These are phyloP conservation scores for Dascillus cervinus DNA, from an alignment of 2,888 invertebrate species.

Conservation along the genomic window DNA sequence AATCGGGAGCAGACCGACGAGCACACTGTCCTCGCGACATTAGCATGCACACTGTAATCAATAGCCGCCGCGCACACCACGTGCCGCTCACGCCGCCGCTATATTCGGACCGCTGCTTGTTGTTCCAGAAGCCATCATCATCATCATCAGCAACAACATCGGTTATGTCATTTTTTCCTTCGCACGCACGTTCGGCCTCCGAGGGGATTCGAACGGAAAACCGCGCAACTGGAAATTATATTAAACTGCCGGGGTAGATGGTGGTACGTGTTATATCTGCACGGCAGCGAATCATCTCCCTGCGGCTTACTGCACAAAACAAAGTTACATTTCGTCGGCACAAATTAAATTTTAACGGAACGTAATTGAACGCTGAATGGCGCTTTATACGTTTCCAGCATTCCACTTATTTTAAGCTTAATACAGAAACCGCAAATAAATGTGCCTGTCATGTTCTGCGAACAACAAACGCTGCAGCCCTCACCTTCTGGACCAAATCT, in stretches of 20 bases:
- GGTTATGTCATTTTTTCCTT: too few relatives aligned
- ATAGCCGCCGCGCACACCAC: slow-evolving; percentile 28
- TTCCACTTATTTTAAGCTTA: slow-evolving; percentile 41
- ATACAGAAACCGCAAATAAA: slow-evolving; percentile 38
- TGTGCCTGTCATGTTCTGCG: slow-evolving; percentile 21
- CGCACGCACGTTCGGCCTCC: slow-evolving; percentile 38
- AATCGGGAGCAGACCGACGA: slow-evolving; percentile 17
- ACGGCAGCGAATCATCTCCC: slow-evolving; percentile 29
- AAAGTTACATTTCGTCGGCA: slow-evolving; percentile 42
- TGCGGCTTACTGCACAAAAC: slow-evolving; percentile 38
- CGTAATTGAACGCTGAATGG: slow-evolving; percentile 42
- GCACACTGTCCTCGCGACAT: slow-evolving; percentile 30
- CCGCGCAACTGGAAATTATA: slow-evolving; percentile 40
- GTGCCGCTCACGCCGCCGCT: slow-evolving; percentile 28
- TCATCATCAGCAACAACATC: too few relatives aligned
- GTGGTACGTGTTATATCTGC: slow-evolving; percentile 21
- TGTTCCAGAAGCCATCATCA: too few relatives aligned
- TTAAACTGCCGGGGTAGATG: slow-evolving; percentile 38
- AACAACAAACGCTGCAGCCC: slow-evolving; percentile 17
- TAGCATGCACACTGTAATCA: slow-evolving; percentile 40
- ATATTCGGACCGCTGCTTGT: slow-evolving; percentile 17
- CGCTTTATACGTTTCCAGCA: slow-evolving; percentile 37
- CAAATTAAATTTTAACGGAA: slow-evolving; percentile 42
- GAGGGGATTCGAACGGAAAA: slow-evolving; percentile 38
- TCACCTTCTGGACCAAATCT: too few relatives aligned